Evolutionary conservation across 2,888 invertebrate genomes (phyloP).

Genomic region (Micropterix aruncella): DNA sequence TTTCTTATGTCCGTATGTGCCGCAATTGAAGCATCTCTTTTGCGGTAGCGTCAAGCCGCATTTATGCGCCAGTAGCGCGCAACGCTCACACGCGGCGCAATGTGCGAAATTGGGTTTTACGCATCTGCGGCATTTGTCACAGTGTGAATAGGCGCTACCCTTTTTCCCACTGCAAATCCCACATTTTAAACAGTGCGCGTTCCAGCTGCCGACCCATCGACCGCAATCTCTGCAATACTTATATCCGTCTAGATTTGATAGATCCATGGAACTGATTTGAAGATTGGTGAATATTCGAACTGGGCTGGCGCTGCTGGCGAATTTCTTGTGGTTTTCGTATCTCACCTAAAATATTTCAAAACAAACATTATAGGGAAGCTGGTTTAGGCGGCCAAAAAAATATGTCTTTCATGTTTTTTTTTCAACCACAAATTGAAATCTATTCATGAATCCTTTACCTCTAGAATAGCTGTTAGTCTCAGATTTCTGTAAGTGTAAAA

Average conservation of each 20-base stretch:
- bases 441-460: no score
- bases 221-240: constrained; percentile 60
- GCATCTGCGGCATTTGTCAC: constrained; percentile 60
- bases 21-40: constrained; percentile 15
- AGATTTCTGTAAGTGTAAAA: no score
- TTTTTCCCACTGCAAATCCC: constrained; percentile 33
- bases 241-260: constrained; percentile 49
- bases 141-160: constrained; percentile 63
- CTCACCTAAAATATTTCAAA: constrained; percentile 44
- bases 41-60: constrained; percentile 26
- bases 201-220: constrained; percentile 40
- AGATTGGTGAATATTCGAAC: constrained; percentile 82
- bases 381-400: neutral
- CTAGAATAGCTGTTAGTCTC: no score
- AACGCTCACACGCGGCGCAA: constrained; percentile 57
- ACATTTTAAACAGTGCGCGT: constrained; percentile 30
- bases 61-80: constrained; percentile 31
- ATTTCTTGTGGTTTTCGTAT: constrained; percentile 66
- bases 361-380: neutral
- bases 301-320: constrained; percentile 49
- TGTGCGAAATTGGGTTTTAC: constrained; percentile 79
- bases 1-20: neutral
- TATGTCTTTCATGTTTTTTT: no score
- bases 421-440: no score
- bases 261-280: constrained; percentile 31